A percentile compares a stretch with the other conserved stretches of the same genome.
These are phyloP conservation scores for Saccopteryx leptura DNA, from an alignment of 2,113 vertebrate species.

Conservation along the genomic window DNA sequence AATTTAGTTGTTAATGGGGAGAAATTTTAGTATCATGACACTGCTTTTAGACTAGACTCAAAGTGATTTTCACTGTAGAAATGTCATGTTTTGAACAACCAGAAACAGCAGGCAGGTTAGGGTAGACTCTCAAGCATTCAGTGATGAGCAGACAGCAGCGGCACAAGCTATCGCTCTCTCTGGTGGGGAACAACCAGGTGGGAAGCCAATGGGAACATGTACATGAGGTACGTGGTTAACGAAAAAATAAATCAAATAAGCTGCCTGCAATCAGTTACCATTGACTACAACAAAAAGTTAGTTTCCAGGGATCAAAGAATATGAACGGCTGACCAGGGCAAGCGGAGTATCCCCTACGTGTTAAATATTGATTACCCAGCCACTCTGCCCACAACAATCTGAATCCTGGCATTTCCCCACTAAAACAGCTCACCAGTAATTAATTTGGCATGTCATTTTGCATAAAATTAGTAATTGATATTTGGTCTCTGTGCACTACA, in stretches of 20 bases:
- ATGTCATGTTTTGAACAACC: constrained; percentile 57
- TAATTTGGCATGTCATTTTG: constrained; percentile 87
- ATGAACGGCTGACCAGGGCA: constrained; percentile 87
- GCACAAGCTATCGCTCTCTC: constrained; percentile 67
- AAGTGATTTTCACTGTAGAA: constrained; percentile 63
- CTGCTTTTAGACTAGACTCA: neutral
- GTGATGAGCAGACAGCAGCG: constrained; percentile 68
- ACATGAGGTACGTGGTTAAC: constrained; percentile 75
- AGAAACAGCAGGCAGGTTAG: constrained; percentile 77
- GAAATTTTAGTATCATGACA: neutral
- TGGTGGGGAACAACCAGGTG: constrained; percentile 75
- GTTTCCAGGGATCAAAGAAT: constrained; percentile 89
- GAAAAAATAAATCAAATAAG: constrained; percentile 66
- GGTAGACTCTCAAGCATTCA: constrained; percentile 72
- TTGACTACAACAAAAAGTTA: constrained; percentile 88
- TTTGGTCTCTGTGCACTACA: constrained; percentile 62
- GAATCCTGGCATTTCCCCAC: constrained; percentile 82
- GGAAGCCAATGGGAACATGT: constrained; percentile 84
- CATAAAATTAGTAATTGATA: constrained; percentile 88
- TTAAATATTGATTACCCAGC: constrained; percentile 88
- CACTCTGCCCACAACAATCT: constrained; percentile 85
- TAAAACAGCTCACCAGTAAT: constrained; percentile 86
- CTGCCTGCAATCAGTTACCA: constrained; percentile 87
- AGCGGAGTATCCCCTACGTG: constrained; percentile 83
- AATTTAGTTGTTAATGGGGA: neutral